A percentile compares a stretch with the other conserved stretches of the same genome.
phyloP scores from a whole-genome alignment of 2,797 vertebrate species.

The Myotis planiceps region DNA sequence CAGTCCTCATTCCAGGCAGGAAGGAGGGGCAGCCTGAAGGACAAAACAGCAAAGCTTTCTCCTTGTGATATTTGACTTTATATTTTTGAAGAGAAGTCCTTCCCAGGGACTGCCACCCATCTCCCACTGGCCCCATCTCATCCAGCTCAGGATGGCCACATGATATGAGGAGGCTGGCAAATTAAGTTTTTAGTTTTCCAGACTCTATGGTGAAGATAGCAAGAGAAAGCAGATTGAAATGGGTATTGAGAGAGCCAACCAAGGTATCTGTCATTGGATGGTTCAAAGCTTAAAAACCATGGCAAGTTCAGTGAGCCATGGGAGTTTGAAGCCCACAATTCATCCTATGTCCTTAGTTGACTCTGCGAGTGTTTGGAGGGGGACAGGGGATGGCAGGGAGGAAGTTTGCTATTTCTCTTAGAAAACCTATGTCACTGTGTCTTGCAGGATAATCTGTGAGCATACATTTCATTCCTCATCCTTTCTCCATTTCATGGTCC shows the following conservation, averaged over 20 bases:
- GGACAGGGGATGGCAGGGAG: no score
- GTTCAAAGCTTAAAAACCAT: background rate
- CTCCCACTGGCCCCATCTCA: background rate
- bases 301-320: background rate
- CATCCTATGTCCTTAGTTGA: background rate
- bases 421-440: background rate
- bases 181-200: background rate
- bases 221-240: background rate
- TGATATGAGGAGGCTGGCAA: background rate
- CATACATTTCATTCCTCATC: background rate
- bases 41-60: background rate
- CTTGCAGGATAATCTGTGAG: background rate
- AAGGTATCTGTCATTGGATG: background rate
- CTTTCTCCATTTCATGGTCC: background rate
- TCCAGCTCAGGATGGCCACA: background rate
- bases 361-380: background rate
- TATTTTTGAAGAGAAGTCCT: background rate
- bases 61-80: background rate
- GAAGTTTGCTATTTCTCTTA: background rate
- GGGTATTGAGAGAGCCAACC: background rate
- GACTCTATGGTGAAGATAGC: background rate
- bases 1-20: background rate
- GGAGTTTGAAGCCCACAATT: background rate
- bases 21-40: background rate
- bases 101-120: background rate